Conservation (phyloP, 2,888 invertebrate genomes). For the Chydorus sphaericus region DNA sequence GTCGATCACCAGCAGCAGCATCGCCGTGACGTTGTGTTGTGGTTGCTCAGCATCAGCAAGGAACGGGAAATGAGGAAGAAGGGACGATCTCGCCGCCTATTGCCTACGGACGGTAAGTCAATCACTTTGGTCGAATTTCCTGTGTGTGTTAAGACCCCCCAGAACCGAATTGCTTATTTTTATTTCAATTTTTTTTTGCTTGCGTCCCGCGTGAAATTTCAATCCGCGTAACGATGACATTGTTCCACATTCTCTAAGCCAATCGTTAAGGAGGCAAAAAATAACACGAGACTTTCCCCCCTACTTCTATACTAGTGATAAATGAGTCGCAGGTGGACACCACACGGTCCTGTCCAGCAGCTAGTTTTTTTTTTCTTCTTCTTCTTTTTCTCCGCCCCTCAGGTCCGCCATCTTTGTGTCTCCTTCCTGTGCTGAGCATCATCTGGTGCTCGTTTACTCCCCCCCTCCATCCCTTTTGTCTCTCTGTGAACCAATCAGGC, state of each 20-base stretch:
- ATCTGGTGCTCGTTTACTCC: conserved; percentile 4
- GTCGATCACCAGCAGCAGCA: no score
- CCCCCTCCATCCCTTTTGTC: not conserved
- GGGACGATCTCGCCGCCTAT: conserved; percentile 8
- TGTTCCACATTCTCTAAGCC: not conserved
- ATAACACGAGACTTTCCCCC: not conserved
- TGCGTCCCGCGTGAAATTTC: not conserved
- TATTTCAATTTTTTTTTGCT: no score
- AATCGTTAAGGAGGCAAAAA: not conserved
- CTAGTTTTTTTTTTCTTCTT: no score
- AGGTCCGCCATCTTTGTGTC: not conserved
- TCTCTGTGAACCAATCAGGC: not conserved
- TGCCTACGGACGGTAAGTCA: not conserved
- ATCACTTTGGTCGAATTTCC: not conserved
- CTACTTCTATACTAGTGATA: conserved; percentile 10
- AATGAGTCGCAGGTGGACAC: conserved; percentile 14
- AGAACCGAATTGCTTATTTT: no score
- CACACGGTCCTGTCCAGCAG: not conserved
- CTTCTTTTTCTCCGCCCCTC: no score
- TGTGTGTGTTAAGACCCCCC: no score
- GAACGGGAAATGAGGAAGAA: conserved; percentile 13
- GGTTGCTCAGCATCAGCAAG: no score
- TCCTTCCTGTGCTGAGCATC: not conserved
- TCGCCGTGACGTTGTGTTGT: no score
- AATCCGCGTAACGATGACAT: conserved; percentile 1